Conservation (phyloP, 92 coral and sea anemone genomes). For the Palythoa grandis region DNA sequence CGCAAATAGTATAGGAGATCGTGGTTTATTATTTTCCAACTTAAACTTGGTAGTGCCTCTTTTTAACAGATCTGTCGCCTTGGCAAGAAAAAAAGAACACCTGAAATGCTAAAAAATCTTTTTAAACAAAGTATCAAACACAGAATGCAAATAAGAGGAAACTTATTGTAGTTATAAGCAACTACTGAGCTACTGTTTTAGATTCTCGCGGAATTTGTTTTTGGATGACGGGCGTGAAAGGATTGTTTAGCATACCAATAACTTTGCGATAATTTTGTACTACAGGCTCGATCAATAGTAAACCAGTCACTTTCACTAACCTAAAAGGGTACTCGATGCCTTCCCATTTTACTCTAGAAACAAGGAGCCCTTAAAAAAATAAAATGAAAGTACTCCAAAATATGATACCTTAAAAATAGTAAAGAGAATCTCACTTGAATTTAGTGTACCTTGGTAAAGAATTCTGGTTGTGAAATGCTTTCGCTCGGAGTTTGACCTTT, state of each 20-base stretch:
- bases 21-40: not conserved
- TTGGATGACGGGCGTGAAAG: too few relatives aligned
- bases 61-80: too few relatives aligned
- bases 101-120: not conserved
- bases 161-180: not conserved
- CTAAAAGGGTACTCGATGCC: slow-evolving; percentile 21
- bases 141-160: not conserved
- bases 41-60: not conserved
- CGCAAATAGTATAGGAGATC: not conserved
- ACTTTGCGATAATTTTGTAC: not conserved
- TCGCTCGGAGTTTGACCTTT: slow-evolving; percentile 19
- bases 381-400: slow-evolving; percentile 31
- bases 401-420: slow-evolving; percentile 31
- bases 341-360: slow-evolving; percentile 1
- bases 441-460: slow-evolving; percentile 46
- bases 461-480: slow-evolving; percentile 14
- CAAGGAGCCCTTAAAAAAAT: slow-evolving; percentile 25
- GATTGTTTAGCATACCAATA: not conserved
- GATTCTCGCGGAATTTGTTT: not conserved
- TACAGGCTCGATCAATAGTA: not conserved
- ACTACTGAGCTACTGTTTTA: not conserved
- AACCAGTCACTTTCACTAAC: slow-evolving; percentile 2
- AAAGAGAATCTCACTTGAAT: slow-evolving; percentile 63
- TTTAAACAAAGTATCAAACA: not conserved
- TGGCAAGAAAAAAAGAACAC: not conserved